Evolutionary conservation across 2,888 invertebrate genomes (phyloP).

Genomic region (Timandra comae): DNA sequence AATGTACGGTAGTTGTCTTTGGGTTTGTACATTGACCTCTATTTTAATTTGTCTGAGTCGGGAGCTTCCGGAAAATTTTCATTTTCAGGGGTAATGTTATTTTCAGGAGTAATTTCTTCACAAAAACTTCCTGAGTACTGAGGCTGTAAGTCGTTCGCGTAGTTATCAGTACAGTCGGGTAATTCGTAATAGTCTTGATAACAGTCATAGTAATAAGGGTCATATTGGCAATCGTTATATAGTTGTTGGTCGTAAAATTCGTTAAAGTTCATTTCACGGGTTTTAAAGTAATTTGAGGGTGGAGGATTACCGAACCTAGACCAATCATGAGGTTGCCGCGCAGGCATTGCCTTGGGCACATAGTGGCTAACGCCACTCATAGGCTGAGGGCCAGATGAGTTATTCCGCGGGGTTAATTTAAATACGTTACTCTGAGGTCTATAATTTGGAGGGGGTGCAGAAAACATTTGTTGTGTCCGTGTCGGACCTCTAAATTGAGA

Average conservation of each 20-base stretch:
- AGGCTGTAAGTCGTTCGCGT: no score
- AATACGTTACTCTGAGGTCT: background rate
- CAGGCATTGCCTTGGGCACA: slow-evolving; percentile 7
- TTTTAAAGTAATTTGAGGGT: slow-evolving; percentile 19
- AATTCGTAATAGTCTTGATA: no score
- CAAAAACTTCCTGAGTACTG: no score
- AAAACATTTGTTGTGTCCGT: background rate
- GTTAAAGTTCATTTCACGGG: slow-evolving; percentile 17
- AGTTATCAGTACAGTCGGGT: no score
- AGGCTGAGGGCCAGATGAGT: background rate
- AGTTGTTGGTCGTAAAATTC: no score
- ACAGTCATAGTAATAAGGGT: no score
- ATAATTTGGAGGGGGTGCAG: background rate
- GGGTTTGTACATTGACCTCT: no score
- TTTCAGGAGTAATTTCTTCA: no score
- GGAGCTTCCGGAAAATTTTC: no score
- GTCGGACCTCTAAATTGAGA: background rate
- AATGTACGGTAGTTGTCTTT: slow-evolving; percentile 25
- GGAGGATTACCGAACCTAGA: slow-evolving; percentile 15
- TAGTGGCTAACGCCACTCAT: slow-evolving; percentile 11
- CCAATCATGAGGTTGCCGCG: slow-evolving; percentile 12
- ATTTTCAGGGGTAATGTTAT: no score
- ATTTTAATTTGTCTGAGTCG: no score
- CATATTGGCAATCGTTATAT: no score
- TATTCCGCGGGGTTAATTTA: background rate